Evolutionary conservation across 2,113 vertebrate genomes (phyloP), one percentile per base, ranked within the genome.

Genomic region (Plectropomus leopardus): DNA sequence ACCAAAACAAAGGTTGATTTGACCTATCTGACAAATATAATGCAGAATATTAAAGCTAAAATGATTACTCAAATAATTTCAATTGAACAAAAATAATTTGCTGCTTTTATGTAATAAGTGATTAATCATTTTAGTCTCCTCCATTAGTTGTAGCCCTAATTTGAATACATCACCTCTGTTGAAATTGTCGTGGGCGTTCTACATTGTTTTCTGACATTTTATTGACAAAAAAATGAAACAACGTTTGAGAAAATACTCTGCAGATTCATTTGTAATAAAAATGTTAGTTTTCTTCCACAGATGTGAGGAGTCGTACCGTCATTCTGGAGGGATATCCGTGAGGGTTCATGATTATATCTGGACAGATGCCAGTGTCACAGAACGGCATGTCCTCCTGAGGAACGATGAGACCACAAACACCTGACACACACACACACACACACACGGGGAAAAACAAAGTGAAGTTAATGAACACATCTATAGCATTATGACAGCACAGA

Each of bases 351-450:
- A 99, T 99, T 90, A 99, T 98, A 84, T 99, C 98, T 1, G 98
- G 98, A 81, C 98, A 99, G 93, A 99, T 98, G 64, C 98, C 98
- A 0, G 97, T 94, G 85, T 99, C 98, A 74, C 97, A 98, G 84
- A 99, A 99, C 0, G 98, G 98, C 98, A 99, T 99, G 94, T 99
- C 98, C 88, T 99, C 98, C 88, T 99, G 98, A 50, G 97, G 98
- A 84, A 99, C 98, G 15, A 99, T 99, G 93, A 99, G 92, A 50
- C 98, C 98, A 76, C 98, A 99, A 59, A 99, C 98, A 93, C 98
- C 98, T 99, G 94, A 63, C 32, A 85, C 44, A 94, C 45, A 88
- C 24, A 61, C 45, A 79, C 36, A 36, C 11, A 42, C 15, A 79
- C 6, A 61, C 15, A 54, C 84, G 42, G 5, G 42, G 4, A 53